Conservation (phyloP, 30 jellyfish, hydroid and myxozoan species). For the Hydractinia echinata region DNA sequence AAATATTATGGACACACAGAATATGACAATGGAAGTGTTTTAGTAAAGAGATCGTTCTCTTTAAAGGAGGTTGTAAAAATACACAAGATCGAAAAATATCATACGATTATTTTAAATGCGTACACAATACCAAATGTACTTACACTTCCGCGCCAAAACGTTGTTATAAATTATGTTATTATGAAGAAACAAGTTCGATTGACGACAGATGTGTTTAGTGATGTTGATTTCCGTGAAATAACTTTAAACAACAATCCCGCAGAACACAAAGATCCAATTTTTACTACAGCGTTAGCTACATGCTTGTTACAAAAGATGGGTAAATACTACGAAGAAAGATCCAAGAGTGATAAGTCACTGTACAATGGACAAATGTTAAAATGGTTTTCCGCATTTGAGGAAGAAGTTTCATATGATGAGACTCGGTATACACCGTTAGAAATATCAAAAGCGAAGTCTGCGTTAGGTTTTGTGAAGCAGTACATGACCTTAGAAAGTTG, state of each 20-base stretch:
- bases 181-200: not conserved
- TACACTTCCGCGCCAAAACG: too few species aligned
- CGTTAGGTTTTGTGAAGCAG: not conserved
- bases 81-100: too few species aligned
- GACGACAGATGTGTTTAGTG: not conserved
- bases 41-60: too few species aligned
- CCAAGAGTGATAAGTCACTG: not conserved
- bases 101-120: too few species aligned
- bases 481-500: not conserved
- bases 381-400: too few species aligned
- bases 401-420: too few species aligned
- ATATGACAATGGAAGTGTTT: too few species aligned
- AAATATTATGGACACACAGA: too few species aligned
- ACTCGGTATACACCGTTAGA: slow-evolving; percentile 4
- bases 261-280: slow-evolving; percentile 16
- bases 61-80: too few species aligned
- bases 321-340: not conserved
- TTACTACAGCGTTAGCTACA: slow-evolving; percentile 18
- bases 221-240: not conserved
- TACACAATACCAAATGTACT: too few species aligned
- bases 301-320: slow-evolving; percentile 28
- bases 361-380: too few species aligned
- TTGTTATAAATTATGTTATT: not conserved
- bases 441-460: not conserved
- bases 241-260: not conserved